These are phyloP conservation scores for Gymnocypris eckloni DNA, from an alignment of 2,797 vertebrate species.

Conservation along the genomic window DNA sequence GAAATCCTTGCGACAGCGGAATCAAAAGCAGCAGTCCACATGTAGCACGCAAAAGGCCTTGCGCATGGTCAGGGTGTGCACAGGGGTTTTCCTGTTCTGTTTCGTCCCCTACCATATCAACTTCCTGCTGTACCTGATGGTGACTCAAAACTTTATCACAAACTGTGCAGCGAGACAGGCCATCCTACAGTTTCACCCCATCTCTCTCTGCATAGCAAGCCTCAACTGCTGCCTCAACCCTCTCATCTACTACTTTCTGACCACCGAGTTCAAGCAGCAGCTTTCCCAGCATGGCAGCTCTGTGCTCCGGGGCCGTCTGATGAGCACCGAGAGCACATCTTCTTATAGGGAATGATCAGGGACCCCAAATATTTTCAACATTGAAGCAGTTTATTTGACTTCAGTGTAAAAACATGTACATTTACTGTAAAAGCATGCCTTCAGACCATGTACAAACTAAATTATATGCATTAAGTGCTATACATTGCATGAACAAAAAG, in stretches of 20 bases:
- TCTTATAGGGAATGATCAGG: slow-evolving; percentile 60
- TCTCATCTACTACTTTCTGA: slow-evolving; percentile 91
- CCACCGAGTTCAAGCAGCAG: slow-evolving; percentile 85
- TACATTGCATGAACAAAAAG: neutral
- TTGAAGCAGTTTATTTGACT: neutral
- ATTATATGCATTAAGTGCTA: neutral
- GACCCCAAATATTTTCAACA: neutral
- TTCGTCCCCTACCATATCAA: slow-evolving; percentile 91
- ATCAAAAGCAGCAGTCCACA: slow-evolving; percentile 35
- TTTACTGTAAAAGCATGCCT: neutral
- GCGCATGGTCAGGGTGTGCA: slow-evolving; percentile 86
- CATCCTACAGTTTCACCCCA: slow-evolving; percentile 79
- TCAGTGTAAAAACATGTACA: neutral
- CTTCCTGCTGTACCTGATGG: slow-evolving; percentile 89
- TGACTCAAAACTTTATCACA: slow-evolving; percentile 74
- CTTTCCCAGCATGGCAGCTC: slow-evolving; percentile 70
- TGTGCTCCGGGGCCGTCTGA: slow-evolving; percentile 74
- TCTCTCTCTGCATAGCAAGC: slow-evolving; percentile 86
- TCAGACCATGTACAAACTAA: neutral
- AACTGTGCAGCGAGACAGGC: slow-evolving; percentile 72
- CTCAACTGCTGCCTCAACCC: slow-evolving; percentile 91
- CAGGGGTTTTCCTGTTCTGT: slow-evolving; percentile 85
- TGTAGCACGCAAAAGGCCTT: slow-evolving; percentile 80
- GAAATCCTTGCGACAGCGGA: slow-evolving; percentile 72
- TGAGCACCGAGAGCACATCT: slow-evolving; percentile 79